Base-by-base conservation (phyloP, 2,888 invertebrate genomes). In the Tiliacea citrago region DNA sequence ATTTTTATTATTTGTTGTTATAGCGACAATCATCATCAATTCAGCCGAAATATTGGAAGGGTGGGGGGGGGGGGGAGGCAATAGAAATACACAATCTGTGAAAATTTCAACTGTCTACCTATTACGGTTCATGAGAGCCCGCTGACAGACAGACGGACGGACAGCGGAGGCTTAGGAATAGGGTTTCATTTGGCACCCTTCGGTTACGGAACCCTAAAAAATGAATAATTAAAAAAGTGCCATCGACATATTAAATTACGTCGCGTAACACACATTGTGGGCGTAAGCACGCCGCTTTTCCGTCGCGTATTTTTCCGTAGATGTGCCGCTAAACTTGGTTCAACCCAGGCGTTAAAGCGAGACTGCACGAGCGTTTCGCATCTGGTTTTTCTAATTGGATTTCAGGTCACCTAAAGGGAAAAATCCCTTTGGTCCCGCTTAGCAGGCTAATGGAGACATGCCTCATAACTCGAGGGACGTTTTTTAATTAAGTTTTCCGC, bases 401-500 rank as follows among this genome's bases (percentile, higher is more conserved):
- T 90, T 88, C 87, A 89, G 89, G 87, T 88, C 77, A 81, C 82
- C 87, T 87, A 85, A 86, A 88, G 84, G 80, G 86, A 88, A 89
- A 76, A 89, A 87, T 84, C 83, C 87, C 87, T 90, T 90, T 86
- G 89, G 86, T 83, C 84, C 82, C 88, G 87, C 86, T 90, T 85
- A 86, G 85, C 81, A 81, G 76, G 85, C 90, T 92, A 91, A 92
- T 91, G 87, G 87, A 89, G 88, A 88, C 88, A 88, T 83, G 88
- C 84, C 86, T 88, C 88, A 88, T 89, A 90, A 88, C 88, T 88
- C 79, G 75, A 60, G 82, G 80, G 88, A 86, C 87, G 88, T 90
- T 90, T 92, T 92, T 91, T 90, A 92, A 91, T 92, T 90, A 90
- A 91, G 86, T 86, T 89, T 88, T 88, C 82, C 79, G 78, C 86